Conservation (phyloP, 2,113 vertebrate species). For the Paradoxurus hermaphroditus region DNA sequence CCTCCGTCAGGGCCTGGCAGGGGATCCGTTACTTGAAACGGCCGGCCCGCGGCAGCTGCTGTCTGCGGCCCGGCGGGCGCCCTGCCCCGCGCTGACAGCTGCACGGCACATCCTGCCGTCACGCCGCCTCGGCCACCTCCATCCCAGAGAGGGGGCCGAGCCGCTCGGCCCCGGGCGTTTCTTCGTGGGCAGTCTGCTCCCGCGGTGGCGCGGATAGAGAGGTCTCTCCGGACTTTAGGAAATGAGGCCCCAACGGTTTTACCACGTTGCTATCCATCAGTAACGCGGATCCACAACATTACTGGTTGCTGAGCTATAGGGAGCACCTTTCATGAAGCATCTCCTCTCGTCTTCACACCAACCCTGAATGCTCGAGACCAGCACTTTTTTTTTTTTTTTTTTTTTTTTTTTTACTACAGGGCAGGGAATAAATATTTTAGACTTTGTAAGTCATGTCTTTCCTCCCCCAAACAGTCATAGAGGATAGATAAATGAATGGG, state of each 20-base stretch:
- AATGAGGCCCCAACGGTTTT: background rate
- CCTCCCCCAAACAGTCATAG: background rate
- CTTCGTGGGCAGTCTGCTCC: background rate
- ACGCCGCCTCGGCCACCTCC: background rate
- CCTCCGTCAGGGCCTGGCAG: background rate
- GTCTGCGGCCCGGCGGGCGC: background rate
- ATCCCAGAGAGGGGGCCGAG: background rate
- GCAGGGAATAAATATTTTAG: slow-evolving; percentile 10
- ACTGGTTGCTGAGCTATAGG: background rate
- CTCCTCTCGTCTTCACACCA: background rate
- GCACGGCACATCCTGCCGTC: background rate
- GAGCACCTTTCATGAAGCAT: background rate
- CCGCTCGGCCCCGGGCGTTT: background rate
- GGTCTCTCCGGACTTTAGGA: background rate
- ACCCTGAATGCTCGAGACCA: background rate
- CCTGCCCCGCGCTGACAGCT: slow-evolving; percentile 60
- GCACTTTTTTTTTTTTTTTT: background rate
- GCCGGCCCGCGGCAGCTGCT: slow-evolving; percentile 57
- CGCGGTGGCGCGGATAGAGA: background rate
- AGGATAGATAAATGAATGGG: background rate
- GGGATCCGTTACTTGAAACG: slow-evolving; percentile 64
- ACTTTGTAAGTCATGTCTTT: background rate
- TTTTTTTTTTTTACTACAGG: background rate
- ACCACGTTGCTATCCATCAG: background rate
- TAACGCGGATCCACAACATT: background rate